Conservation (phyloP, 2,797 vertebrate species). For the Sebastes melanostomus region DNA sequence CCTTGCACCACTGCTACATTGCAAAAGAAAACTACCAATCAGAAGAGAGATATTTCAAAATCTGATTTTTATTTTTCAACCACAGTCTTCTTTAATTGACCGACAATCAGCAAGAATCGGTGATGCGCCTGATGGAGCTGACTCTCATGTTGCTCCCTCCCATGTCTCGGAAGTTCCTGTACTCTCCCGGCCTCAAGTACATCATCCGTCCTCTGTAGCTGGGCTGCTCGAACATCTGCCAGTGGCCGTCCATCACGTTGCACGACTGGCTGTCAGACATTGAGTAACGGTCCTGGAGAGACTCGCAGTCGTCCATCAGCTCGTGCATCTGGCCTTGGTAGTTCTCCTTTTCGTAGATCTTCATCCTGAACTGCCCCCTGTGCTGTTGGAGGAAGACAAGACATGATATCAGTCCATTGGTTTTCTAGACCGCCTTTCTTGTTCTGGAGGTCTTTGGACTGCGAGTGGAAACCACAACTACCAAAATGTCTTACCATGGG, state of each 20-base stretch:
- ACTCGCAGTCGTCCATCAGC: slow-evolving; percentile 67
- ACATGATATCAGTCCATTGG: neutral
- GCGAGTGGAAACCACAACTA: too few species aligned
- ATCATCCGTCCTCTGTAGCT: slow-evolving; percentile 69
- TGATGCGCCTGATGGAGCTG: slow-evolving; percentile 69
- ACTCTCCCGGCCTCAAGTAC: slow-evolving; percentile 67
- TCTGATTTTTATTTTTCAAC: slow-evolving; percentile 31
- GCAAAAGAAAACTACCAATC: neutral
- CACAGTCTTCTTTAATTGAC: neutral
- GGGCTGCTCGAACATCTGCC: slow-evolving; percentile 74
- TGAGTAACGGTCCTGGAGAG: slow-evolving; percentile 61
- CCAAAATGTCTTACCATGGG: slow-evolving; percentile 43
- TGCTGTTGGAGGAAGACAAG: slow-evolving; percentile 41
- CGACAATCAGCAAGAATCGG: slow-evolving; percentile 57
- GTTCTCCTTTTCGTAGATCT: slow-evolving; percentile 72
- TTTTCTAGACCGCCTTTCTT: neutral
- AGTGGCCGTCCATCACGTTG: slow-evolving; percentile 65
- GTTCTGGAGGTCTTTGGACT: slow-evolving; percentile 51
- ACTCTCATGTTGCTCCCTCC: slow-evolving; percentile 56
- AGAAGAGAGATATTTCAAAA: slow-evolving; percentile 31
- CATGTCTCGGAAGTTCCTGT: slow-evolving; percentile 67
- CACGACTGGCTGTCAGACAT: slow-evolving; percentile 73
- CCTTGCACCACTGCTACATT: neutral
- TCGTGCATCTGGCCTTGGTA: slow-evolving; percentile 71
- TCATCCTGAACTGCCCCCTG: slow-evolving; percentile 68